Conservation (phyloP, 2,888 invertebrate genomes). For the Liopterus haemorrhoidalis region DNA sequence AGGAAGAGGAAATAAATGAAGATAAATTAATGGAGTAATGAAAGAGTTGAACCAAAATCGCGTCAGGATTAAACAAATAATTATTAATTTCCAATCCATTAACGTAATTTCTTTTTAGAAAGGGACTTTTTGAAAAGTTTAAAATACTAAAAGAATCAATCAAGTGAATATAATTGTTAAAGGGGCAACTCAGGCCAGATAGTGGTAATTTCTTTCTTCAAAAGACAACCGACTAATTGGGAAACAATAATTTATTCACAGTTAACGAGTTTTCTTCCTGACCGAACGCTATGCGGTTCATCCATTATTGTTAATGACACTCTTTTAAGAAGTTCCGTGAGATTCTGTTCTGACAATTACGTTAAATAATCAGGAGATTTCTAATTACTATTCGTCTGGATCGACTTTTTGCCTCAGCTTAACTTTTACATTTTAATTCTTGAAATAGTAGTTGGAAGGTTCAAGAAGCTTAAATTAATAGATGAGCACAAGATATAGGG, state of each 20-base stretch:
- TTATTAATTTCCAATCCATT: slow-evolving; percentile 23
- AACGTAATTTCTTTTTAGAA: no score
- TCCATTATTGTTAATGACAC: slow-evolving; percentile 46
- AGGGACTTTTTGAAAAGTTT: no score
- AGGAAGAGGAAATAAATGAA: no score
- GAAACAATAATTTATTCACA: slow-evolving; percentile 46
- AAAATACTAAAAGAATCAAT: no score
- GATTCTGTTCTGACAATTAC: slow-evolving; percentile 40
- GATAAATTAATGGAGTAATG: no score
- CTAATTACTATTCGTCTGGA: slow-evolving; percentile 41
- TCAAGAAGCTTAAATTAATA: no score
- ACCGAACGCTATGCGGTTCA: slow-evolving; percentile 42
- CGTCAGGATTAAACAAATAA: slow-evolving; percentile 23
- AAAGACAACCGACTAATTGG: slow-evolving; percentile 40
- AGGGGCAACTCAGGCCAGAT: no score
- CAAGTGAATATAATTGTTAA: no score
- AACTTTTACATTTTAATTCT: not conserved
- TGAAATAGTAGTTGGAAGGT: no score
- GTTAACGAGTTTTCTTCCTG: slow-evolving; percentile 37
- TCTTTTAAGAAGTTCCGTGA: slow-evolving; percentile 40
- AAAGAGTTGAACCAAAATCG: no score
- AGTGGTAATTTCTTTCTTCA: no score
- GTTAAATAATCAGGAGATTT: slow-evolving; percentile 44
- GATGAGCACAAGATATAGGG: no score
- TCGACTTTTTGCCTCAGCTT: not conserved